Percentiles rank a stretch among this genome's conserved stretches.
These are phyloP conservation scores for Hololepta plana DNA, from an alignment of 2,888 invertebrate genomes.

Conservation along the genomic window DNA sequence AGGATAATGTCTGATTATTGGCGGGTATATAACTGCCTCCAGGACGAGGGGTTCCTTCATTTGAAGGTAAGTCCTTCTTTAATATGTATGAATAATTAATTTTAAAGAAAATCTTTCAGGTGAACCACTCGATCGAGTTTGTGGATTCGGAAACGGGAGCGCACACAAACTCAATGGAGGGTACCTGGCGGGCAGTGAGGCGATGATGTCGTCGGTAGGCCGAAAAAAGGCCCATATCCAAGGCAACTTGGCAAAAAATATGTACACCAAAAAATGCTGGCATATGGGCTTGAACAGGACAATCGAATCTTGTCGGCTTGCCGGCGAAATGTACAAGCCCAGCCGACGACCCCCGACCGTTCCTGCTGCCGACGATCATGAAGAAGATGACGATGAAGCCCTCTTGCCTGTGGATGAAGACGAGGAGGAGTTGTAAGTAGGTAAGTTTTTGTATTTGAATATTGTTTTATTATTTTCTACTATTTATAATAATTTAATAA, in stretches of 20 bases:
- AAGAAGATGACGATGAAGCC: neutral
- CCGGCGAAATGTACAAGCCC: constrained; percentile 1
- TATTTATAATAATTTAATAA: no score
- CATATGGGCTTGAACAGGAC: neutral
- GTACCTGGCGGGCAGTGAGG: neutral
- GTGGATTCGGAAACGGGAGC: neutral
- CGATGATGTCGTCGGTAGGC: neutral
- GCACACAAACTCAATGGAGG: neutral
- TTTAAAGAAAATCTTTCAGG: no score
- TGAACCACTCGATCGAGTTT: neutral
- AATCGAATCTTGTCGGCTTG: neutral
- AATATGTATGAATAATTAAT: no score
- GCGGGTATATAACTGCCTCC: neutral
- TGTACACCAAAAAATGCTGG: neutral
- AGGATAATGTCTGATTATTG: neutral
- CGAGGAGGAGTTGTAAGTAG: no score
- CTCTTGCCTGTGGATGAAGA: no score
- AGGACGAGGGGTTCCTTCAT: neutral
- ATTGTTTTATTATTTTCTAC: no score
- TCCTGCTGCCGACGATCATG: neutral
- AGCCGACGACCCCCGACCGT: no score
- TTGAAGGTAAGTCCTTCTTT: no score
- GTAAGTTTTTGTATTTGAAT: no score
- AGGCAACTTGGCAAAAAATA: constrained; percentile 1
- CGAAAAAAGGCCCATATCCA: neutral